Conservation (phyloP, 2,888 invertebrate species). For the Andrena haemorrhoa region DNA sequence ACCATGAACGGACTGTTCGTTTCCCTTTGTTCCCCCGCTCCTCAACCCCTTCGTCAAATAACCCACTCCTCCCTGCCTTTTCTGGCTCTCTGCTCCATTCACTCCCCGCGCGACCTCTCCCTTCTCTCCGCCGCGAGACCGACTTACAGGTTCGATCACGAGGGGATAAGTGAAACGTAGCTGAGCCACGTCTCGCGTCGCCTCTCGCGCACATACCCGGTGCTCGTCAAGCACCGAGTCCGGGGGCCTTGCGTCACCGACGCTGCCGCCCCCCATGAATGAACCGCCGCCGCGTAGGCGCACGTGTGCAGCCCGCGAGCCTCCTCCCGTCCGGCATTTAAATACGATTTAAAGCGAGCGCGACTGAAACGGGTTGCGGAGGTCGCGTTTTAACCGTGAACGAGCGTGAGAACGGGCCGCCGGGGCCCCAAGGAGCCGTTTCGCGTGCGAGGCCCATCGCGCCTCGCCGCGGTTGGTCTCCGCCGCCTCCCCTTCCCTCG, state of each 20-base stretch:
- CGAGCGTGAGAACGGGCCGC: slow-evolving; percentile 70
- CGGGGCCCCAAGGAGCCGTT: slow-evolving; percentile 24
- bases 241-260: slow-evolving; percentile 67
- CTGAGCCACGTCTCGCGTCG: slow-evolving; percentile 44
- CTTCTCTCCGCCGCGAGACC: neutral
- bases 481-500: neutral
- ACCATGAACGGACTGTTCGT: slow-evolving; percentile 26
- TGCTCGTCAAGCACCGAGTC: slow-evolving; percentile 63
- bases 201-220: slow-evolving; percentile 35
- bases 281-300: slow-evolving; percentile 55
- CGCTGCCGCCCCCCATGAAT: slow-evolving; percentile 63
- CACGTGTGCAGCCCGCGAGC: slow-evolving; percentile 53
- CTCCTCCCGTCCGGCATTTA: slow-evolving; percentile 67
- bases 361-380: slow-evolving; percentile 74
- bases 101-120: neutral
- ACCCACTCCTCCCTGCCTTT: neutral
- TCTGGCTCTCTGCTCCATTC: neutral
- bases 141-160: slow-evolving; percentile 16
- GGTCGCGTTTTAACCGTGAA: slow-evolving; percentile 74
- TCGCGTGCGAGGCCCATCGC: slow-evolving; percentile 11
- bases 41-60: neutral
- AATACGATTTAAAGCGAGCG: slow-evolving; percentile 74
- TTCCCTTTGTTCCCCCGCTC: slow-evolving; percentile 5
- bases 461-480: slow-evolving; percentile 17
- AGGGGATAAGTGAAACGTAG: slow-evolving; percentile 55